Base-by-base conservation (phyloP, 2,113 vertebrate species). In the Apus apus region DNA sequence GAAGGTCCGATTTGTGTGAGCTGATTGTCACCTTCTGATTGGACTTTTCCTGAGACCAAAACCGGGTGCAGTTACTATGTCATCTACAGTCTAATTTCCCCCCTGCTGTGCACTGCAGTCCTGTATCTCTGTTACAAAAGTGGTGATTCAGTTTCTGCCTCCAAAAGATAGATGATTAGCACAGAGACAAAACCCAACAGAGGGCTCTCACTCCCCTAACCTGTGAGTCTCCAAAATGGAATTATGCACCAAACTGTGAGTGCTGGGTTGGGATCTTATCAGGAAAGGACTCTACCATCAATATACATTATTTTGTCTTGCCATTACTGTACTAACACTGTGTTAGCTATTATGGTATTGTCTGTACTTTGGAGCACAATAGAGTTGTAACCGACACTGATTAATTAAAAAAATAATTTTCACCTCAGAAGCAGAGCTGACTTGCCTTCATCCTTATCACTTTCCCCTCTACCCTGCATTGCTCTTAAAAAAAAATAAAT, bases 311-410 rank as follows among this genome's bases (percentile, higher is more conserved):
- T 14, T 75, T 50, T 36, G 13, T 14, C 1, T 4, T 66, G 46
- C 17, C 56, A 6, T 30, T 74, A 8, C 30, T 30, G 6, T 13
- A 18, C 1, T 0, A 27, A 48, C 0, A 2, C 14, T 77, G 10
- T 9, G 45, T 34, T 46, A 80, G 46, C 36, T 58, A 13, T 51
- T 29, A 29, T 11, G 21, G 29, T 20, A 51, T 5, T 58, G 53
- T 23, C 29, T 57, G 65, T 15, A 30, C 40, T 54, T 21, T 21
- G 51, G 29, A 71, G 65, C 25, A 74, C 13, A 48, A 38, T 0
- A 65, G 48, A 66, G 43, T 72, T 75, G 15, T 9, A 72, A 65
- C 38, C 54, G 34, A 29, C 50, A 79, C 4, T 4, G 61, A 50
- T 66, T 26, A 50, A 54, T 57, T 73, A 43, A 36, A 54, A 5